Conservation (phyloP, 2,113 vertebrate genomes). For the Equus quagga region DNA sequence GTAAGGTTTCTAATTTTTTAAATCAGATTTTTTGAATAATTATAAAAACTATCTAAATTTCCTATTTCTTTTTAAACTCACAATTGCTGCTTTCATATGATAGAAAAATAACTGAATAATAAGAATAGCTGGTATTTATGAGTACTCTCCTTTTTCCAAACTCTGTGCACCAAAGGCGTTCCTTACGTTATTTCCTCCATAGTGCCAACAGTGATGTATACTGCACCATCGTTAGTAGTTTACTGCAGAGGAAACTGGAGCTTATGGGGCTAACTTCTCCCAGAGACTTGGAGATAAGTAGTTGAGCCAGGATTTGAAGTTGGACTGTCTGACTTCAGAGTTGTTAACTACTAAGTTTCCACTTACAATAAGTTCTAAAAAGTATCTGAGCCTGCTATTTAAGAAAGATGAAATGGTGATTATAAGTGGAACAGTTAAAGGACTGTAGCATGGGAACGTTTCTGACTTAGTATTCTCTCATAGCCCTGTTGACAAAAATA, state of each 20-base stretch:
- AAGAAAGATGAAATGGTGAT: not conserved
- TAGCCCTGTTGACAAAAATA: conserved; percentile 2
- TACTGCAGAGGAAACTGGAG: not conserved
- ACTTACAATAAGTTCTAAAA: not conserved
- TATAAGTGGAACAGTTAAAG: not conserved
- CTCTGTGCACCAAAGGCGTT: no score
- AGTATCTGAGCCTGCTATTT: not conserved
- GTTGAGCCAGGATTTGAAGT: not conserved
- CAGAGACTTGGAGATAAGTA: not conserved
- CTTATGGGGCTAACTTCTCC: not conserved
- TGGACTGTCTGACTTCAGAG: not conserved
- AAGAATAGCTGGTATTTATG: not conserved
- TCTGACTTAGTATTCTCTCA: not conserved
- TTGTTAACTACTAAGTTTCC: not conserved
- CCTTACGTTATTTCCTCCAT: not conserved
- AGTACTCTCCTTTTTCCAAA: not conserved
- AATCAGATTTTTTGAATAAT: not conserved
- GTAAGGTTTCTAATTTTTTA: not conserved
- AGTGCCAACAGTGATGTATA: not conserved
- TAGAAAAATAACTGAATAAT: not conserved
- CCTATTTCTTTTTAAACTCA: not conserved
- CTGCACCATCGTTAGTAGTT: not conserved
- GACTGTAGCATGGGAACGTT: not conserved
- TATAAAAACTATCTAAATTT: not conserved
- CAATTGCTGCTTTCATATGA: not conserved